These are phyloP conservation scores for Xerus inauris DNA, from an alignment of 2,113 vertebrate species.

Conservation along the genomic window DNA sequence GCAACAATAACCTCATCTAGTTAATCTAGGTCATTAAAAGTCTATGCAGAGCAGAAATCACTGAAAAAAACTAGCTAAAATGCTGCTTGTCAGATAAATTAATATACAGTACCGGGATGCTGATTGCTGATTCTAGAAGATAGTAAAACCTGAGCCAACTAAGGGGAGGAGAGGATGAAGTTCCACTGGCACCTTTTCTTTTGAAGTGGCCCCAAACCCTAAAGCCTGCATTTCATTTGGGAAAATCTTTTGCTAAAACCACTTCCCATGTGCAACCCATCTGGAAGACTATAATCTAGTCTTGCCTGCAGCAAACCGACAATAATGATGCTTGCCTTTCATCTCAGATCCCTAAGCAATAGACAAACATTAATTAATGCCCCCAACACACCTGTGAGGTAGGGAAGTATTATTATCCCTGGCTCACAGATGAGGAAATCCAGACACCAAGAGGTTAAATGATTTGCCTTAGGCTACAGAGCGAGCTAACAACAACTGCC, in stretches of 20 bases:
- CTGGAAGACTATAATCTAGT: constrained; percentile 81
- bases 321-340: constrained; percentile 75
- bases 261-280: constrained; percentile 78
- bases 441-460: constrained; percentile 81
- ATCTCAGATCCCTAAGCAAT: constrained; percentile 73
- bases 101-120: neutral
- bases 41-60: neutral
- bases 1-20: neutral
- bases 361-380: constrained; percentile 83
- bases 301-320: constrained; percentile 75
- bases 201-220: constrained; percentile 76
- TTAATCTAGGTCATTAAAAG: neutral
- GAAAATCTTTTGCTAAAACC: constrained; percentile 80
- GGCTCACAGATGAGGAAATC: constrained; percentile 77
- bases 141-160: constrained; percentile 40
- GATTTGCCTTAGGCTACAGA: constrained; percentile 71
- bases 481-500: constrained; percentile 47
- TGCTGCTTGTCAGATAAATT: neutral
- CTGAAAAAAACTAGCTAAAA: neutral
- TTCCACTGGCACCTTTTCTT: constrained; percentile 74
- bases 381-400: constrained; percentile 80
- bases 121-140: neutral
- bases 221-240: constrained; percentile 80
- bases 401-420: constrained; percentile 77
- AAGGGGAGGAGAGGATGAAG: constrained; percentile 44